Evolutionary conservation across 2,113 vertebrate species (phyloP), one percentile per base, ranked within the genome.

Genomic region (Crotalus tigris): DNA sequence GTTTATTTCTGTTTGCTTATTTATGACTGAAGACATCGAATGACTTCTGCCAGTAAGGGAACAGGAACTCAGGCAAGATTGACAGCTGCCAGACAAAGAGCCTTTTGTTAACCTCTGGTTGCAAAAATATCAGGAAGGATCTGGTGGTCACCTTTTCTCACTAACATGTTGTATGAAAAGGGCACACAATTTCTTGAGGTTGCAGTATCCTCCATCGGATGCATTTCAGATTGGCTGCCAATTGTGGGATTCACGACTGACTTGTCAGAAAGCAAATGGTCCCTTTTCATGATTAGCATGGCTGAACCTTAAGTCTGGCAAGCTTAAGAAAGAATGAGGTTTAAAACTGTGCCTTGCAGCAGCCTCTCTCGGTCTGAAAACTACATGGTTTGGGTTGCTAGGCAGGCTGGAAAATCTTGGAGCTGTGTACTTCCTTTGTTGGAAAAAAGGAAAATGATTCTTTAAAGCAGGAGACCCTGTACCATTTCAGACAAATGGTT

Each of bases 261-360:
- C 94, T 96, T 95, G 96, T 94, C 94, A 93, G 92, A 26, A 87
- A 95, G 86, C 93, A 95, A 95, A 90, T 95, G 95, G 94, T 96
- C 94, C 94, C 93, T 94, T 93, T 93, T 94, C 96, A 29, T 89
- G 94, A 95, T 96, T 95, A 95, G 91, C 95, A 91, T 95, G 97
- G 95, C 93, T 91, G 95, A 96, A 93, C 96, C 61, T n/a, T 64
- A 64, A 92, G 94, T 97, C 96, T 93, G 94, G 54, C 89, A 91
- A 64, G 92, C 21, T 93, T 94, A 94, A 33, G 87, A 81, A 89
- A 12, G 46, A 69, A 12, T 54, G 44, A 29, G 21, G 29, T 75
- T 44, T 46, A 59, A 75, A 75, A 39, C n/a, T 53, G 86, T 33
- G 33, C 54, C 46, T 26, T 86, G 29, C 75, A 58, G 39, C 10